A percentile compares a stretch with the other conserved stretches of the same genome.
Evolutionary conservation across 2,113 vertebrate genomes (phyloP).

Genomic region (Smithornis capensis): DNA sequence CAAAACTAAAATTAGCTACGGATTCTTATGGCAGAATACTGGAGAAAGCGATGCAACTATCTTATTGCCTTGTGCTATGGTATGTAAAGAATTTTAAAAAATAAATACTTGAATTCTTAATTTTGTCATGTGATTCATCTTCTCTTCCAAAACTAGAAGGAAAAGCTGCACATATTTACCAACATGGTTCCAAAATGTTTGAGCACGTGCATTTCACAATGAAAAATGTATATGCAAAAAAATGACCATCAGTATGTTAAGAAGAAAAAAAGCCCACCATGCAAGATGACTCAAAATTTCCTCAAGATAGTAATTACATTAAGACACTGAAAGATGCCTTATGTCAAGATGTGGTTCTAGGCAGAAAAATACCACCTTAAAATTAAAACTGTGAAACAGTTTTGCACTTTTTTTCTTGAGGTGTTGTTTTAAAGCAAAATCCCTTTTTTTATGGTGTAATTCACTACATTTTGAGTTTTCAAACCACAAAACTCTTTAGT

Average conservation of each 20-base stretch:
- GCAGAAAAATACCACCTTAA: neutral
- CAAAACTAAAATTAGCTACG: neutral
- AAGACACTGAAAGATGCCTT: neutral
- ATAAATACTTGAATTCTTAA: neutral
- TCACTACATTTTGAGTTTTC: neutral
- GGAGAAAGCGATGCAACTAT: neutral
- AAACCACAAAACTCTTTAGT: neutral
- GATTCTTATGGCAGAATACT: neutral
- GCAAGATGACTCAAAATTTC: neutral
- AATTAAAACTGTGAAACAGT: neutral
- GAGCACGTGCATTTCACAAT: neutral
- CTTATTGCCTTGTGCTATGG: neutral
- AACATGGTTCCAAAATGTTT: neutral
- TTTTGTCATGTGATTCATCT: neutral
- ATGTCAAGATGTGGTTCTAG: neutral
- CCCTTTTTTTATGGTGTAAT: neutral
- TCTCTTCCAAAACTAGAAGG: neutral
- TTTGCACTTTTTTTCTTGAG: neutral
- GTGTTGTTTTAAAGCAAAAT: neutral
- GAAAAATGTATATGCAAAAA: neutral
- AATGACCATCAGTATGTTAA: neutral
- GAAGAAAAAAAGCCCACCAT: accelerated
- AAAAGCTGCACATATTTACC: neutral
- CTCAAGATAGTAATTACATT: neutral
- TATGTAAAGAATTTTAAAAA: neutral